These are phyloP conservation scores for Sussaba pulchella DNA, from an alignment of 2,888 invertebrate genomes.

Conservation along the genomic window DNA sequence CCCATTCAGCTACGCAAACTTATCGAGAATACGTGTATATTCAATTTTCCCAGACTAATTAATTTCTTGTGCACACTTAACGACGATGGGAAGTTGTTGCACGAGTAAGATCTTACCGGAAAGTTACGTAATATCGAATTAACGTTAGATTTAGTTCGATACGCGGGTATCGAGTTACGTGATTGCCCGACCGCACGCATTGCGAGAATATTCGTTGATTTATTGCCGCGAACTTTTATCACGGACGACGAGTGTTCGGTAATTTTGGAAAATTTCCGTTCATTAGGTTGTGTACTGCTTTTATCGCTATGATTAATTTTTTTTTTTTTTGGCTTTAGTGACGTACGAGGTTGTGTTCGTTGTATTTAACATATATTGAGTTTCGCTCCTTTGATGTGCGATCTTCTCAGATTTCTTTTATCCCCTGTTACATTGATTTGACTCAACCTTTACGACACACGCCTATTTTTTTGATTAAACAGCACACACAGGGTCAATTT, in stretches of 20 bases:
- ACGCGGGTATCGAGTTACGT: background rate
- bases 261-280: too few relatives aligned
- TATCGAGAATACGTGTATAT: slow-evolving; percentile 40
- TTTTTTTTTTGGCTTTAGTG: too few relatives aligned
- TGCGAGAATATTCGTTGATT: background rate
- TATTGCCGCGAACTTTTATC: background rate
- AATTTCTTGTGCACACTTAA: slow-evolving; percentile 57
- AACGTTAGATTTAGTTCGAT: slow-evolving; percentile 14
- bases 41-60: slow-evolving; percentile 51
- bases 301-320: too few relatives aligned
- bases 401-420: too few relatives aligned
- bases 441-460: too few relatives aligned
- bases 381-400: too few relatives aligned
- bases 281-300: too few relatives aligned
- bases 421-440: too few relatives aligned
- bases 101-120: background rate
- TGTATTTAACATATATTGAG: too few relatives aligned
- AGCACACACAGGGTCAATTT: too few relatives aligned
- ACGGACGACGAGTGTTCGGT: background rate
- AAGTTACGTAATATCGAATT: slow-evolving; percentile 27
- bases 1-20: slow-evolving; percentile 35
- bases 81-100: background rate
- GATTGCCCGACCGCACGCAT: background rate
- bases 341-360: too few relatives aligned
- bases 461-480: too few relatives aligned